phyloP scores from a whole-genome alignment of 2,113 vertebrate species.

The Heterochromis multidens region DNA sequence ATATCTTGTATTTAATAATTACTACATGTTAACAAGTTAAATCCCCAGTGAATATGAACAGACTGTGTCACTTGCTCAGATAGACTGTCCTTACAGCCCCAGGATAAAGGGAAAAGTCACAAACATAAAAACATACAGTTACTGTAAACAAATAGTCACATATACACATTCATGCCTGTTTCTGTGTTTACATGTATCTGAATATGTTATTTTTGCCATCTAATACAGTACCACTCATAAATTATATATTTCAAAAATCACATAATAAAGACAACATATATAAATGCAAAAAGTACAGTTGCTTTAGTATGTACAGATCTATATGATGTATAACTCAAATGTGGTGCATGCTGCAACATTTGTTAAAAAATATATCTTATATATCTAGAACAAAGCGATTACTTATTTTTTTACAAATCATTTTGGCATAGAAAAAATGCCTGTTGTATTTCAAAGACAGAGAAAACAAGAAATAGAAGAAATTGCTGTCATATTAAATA shows the following conservation, averaged over 20 bases:
- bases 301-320: not conserved
- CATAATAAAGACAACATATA: fast-evolving
- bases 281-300: not conserved
- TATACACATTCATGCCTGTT: fast-evolving
- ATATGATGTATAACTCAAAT: fast-evolving
- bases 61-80: not conserved
- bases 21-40: not conserved
- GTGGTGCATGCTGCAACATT: not conserved
- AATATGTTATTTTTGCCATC: not conserved
- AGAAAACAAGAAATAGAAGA: not conserved
- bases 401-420: fast-evolving
- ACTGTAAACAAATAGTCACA: not conserved
- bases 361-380: not conserved
- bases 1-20: no score
- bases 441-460: not conserved
- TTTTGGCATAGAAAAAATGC: not conserved
- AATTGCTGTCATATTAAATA: not conserved
- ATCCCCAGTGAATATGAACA: fast-evolving
- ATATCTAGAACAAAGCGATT: not conserved
- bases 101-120: not conserved
- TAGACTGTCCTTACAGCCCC: not conserved
- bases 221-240: not conserved
- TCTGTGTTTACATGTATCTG: not conserved
- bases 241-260: no score
- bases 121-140: not conserved